Conservation (phyloP, 2,113 vertebrate species). For the Tretioscincus oriximinensis region DNA sequence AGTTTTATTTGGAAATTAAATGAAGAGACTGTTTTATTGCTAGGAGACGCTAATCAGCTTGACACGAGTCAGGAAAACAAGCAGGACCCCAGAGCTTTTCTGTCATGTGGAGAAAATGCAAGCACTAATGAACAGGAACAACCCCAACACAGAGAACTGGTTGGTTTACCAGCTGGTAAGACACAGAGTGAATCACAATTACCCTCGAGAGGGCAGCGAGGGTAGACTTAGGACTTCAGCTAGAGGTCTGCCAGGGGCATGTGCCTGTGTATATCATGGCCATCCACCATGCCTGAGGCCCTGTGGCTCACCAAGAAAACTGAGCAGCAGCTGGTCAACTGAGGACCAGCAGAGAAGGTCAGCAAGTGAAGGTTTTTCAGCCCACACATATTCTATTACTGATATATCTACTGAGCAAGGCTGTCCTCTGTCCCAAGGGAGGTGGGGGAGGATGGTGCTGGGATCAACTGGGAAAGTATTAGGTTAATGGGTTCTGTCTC, state of each 20-base stretch:
- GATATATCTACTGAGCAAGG: not conserved
- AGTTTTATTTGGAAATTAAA: slow-evolving; percentile 61
- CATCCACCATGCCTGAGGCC: not conserved
- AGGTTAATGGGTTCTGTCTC: not conserved
- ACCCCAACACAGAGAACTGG: not conserved
- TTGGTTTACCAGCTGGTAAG: not conserved
- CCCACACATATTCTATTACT: too few species aligned
- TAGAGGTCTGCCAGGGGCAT: not conserved
- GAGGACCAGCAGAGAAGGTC: not conserved
- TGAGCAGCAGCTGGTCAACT: not conserved
- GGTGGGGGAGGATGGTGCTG: not conserved
- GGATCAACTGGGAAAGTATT: not conserved
- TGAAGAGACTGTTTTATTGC: slow-evolving; percentile 37
- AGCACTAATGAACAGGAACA: not conserved
- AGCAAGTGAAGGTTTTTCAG: not conserved
- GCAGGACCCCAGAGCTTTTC: not conserved
- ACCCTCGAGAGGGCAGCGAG: not conserved
- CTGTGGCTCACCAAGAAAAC: not conserved
- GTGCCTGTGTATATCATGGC: not conserved
- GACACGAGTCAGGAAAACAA: slow-evolving; percentile 17
- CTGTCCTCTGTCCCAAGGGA: too few species aligned
- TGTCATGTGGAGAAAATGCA: rapidly evolving
- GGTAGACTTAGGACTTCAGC: not conserved
- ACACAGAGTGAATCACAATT: not conserved
- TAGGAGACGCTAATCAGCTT: slow-evolving; percentile 44